Percentiles rank a stretch among this genome's conserved stretches.
phyloP scores from a whole-genome alignment of 2,888 invertebrate genomes.

The Incurvaria masculella region DNA sequence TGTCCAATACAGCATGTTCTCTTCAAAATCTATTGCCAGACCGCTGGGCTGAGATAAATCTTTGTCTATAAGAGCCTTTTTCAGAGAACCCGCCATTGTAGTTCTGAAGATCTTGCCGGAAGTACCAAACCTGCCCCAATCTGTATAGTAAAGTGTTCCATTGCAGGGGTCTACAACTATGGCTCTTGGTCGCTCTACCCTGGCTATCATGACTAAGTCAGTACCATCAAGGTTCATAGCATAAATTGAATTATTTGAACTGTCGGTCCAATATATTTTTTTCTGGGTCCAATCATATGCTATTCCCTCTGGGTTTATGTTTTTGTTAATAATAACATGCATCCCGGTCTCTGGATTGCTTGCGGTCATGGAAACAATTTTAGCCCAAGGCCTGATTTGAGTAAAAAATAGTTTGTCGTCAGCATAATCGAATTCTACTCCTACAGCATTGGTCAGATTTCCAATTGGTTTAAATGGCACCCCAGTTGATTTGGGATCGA shows the following conservation, averaged over 20 bases:
- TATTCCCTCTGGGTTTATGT: slow-evolving; percentile 90
- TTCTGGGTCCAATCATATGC: slow-evolving; percentile 98
- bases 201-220: slow-evolving; percentile 86
- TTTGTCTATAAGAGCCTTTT: slow-evolving; percentile 82
- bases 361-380: slow-evolving; percentile 78
- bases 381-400: slow-evolving; percentile 88
- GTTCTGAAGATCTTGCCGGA: slow-evolving; percentile 92
- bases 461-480: slow-evolving; percentile 82
- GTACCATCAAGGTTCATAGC: slow-evolving; percentile 90
- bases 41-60: slow-evolving; percentile 95
- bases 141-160: slow-evolving; percentile 92
- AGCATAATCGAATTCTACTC: slow-evolving; percentile 91
- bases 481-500: slow-evolving; percentile 78
- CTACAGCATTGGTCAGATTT: slow-evolving; percentile 90
- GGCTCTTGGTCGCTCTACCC: slow-evolving; percentile 90
- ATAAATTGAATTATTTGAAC: slow-evolving; percentile 90
- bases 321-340: slow-evolving; percentile 68
- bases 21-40: slow-evolving; percentile 92
- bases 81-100: slow-evolving; percentile 94
- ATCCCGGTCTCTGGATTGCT: slow-evolving; percentile 64
- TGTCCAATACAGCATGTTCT: slow-evolving; percentile 93
- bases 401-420: slow-evolving; percentile 89
- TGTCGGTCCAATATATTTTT: slow-evolving; percentile 98
- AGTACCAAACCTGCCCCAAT: slow-evolving; percentile 92
- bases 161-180: slow-evolving; percentile 97